A percentile compares a stretch with the other conserved stretches of the same genome.
These are phyloP conservation scores for Erythrocercus mccallii DNA, from an alignment of 2,113 vertebrate species.

Conservation along the genomic window DNA sequence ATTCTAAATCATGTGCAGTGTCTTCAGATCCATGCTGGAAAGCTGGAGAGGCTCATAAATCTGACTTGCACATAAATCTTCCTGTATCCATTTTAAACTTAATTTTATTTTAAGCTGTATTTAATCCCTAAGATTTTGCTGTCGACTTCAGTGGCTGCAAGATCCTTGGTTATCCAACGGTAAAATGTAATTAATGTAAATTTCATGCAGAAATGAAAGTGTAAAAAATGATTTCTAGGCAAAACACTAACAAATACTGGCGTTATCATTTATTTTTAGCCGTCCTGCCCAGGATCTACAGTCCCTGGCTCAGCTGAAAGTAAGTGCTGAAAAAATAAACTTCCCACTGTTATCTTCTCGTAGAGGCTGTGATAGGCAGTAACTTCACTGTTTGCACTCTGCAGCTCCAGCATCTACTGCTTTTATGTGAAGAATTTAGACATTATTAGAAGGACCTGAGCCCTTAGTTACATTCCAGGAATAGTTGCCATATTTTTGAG, in stretches of 20 bases:
- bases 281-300: background rate
- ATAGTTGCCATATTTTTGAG: background rate
- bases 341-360: background rate
- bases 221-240: background rate
- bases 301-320: background rate
- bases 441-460: background rate
- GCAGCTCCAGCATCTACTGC: background rate
- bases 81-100: background rate
- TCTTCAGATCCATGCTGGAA: background rate
- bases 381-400: background rate
- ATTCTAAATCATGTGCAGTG: background rate
- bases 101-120: background rate
- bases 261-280: background rate
- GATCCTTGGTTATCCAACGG: background rate
- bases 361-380: background rate
- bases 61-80: background rate
- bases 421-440: background rate
- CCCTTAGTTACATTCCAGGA: background rate
- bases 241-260: background rate
- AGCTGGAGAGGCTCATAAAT: background rate
- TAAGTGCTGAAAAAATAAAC: background rate
- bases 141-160: background rate
- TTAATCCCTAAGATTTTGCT: background rate
- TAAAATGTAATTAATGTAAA: background rate
- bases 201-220: background rate